phyloP scores from a whole-genome alignment of 2,113 vertebrate genomes.

The Lucifuga dentata region DNA sequence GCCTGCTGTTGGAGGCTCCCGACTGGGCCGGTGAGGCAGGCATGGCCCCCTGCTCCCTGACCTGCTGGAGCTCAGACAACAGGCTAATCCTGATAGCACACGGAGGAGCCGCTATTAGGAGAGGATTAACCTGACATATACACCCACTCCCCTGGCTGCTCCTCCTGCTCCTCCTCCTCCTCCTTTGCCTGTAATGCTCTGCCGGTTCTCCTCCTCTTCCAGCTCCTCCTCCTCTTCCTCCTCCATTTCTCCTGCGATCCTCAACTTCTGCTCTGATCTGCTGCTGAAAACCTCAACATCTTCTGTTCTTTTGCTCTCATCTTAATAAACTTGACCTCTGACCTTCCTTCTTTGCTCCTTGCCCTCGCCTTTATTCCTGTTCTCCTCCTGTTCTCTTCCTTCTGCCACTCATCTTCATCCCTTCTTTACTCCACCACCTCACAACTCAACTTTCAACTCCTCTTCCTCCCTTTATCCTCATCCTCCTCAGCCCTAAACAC shows the following conservation, averaged over 20 bases:
- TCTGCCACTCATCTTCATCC: not conserved
- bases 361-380: no score
- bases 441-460: no score
- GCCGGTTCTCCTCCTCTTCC: no score
- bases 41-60: constrained; percentile 53
- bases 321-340: not conserved
- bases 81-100: constrained; percentile 76
- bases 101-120: constrained; percentile 71
- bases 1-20: constrained; percentile 33
- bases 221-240: no score
- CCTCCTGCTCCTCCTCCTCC: not conserved
- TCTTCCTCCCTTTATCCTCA: no score
- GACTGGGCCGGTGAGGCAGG: constrained; percentile 35
- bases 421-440: no score
- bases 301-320: not conserved
- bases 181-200: no score
- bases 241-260: no score
- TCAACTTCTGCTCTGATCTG: constrained; percentile 13
- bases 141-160: constrained; percentile 10
- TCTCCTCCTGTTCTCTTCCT: not conserved
- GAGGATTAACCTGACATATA: constrained; percentile 69
- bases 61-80: constrained; percentile 70
- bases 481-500: no score
- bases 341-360: not conserved
- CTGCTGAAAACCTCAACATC: no score